These are phyloP conservation scores for Nasonia oneida DNA, from an alignment of 2,888 invertebrate species.

Conservation along the genomic window DNA sequence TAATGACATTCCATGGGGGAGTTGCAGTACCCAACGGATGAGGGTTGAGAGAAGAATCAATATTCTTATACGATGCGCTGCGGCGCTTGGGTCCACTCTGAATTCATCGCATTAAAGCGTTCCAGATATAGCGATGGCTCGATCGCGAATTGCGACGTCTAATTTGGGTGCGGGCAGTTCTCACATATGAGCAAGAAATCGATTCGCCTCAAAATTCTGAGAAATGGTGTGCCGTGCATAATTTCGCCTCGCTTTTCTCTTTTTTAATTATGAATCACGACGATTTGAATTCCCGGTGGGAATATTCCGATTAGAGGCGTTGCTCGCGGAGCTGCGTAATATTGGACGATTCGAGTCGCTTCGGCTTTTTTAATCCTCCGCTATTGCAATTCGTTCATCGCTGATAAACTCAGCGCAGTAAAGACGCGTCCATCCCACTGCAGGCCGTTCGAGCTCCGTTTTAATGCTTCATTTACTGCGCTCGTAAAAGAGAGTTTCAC, in stretches of 20 bases:
- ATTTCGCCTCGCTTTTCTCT: neutral
- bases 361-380: neutral
- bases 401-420: no score
- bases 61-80: no score
- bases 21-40: no score
- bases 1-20: neutral
- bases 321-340: neutral
- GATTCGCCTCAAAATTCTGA: neutral
- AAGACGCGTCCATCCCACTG: no score
- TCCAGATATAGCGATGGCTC: no score
- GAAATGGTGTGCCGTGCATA: neutral
- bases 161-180: no score
- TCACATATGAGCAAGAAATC: neutral
- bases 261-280: slow-evolving; percentile 31
- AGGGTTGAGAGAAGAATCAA: no score
- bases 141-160: no score
- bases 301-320: neutral
- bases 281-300: neutral
- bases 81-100: no score
- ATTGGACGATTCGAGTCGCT: no score
- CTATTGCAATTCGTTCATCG: neutral
- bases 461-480: neutral
- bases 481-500: neutral
- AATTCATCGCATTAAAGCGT: no score
- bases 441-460: neutral